Evolutionary conservation across 2,888 invertebrate species (phyloP), one percentile per base, ranked within the genome.

Genomic region (Plebejus melissa): DNA sequence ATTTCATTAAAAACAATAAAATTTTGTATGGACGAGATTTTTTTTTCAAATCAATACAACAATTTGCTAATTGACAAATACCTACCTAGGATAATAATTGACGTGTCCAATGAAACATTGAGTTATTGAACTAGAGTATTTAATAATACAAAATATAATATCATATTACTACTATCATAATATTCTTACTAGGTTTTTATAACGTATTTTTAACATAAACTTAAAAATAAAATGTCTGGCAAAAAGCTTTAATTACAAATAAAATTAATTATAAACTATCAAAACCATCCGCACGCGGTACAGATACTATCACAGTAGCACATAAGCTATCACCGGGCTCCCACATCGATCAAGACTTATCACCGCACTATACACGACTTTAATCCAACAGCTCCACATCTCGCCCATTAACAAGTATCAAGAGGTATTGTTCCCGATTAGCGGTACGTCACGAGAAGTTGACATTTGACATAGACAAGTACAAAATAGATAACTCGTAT

Each of bases 281-380:
- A 71, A 71, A 71, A 71, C 28, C 5, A 0, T 13, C 13, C 46
- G 4, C 46, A 4, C 46, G 22, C 41, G 11, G 22, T 46, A 71
- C 11, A 72, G 50, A 72, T 72, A 32, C 32, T 54, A 72, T 72
- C 50, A 50, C 72, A 50, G 72, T 54, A 72, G 72, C 72, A 50
- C 50, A 72, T 72, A 54, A 28, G 50, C 65, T 65, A 50, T 72
- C 72, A 78, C 80, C 82, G 84, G 91, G 60, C 60, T 93, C 93
- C 90, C 93, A 93, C 92, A 93, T 93, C 93, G 90, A 93, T 93
- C 93, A 93, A 81, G 80, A 83, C 85, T 90, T 92, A 93, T 92
- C 92, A 87, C 76, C 72, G 86, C 87, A 91, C 91, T 76, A 77
- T 79, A 76, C 77, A 76, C 76, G 74, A 76, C 76, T 79, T 76